These are phyloP conservation scores for Tenthredo distinguenda DNA, from an alignment of 2,888 invertebrate species.

Conservation along the genomic window DNA sequence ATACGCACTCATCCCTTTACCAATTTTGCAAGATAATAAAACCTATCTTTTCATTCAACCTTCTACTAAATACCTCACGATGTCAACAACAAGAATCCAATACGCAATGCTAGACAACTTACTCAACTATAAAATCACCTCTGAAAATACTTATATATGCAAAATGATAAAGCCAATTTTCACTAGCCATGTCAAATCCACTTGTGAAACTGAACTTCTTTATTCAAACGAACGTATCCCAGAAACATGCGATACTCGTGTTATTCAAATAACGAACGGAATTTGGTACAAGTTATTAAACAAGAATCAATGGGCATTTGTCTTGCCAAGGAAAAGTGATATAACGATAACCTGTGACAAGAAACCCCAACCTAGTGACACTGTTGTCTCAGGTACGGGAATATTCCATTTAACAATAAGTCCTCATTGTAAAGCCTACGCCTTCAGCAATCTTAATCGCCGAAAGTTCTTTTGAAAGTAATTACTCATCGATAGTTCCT, in stretches of 20 bases:
- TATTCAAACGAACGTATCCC: conserved; percentile 17
- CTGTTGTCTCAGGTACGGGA: neutral
- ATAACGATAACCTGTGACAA: neutral
- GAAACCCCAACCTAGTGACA: neutral
- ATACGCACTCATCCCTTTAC: conserved; percentile 35
- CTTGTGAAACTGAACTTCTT: conserved; percentile 50
- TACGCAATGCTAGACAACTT: neutral
- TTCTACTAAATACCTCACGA: conserved; percentile 26
- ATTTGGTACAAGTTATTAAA: neutral
- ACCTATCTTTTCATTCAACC: conserved; percentile 42
- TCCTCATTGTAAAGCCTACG: neutral
- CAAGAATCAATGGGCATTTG: neutral
- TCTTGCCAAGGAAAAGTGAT: no score
- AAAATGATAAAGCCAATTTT: conserved; percentile 31
- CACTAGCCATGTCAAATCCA: conserved; percentile 37
- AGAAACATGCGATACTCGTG: conserved; percentile 8
- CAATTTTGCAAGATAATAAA: neutral
- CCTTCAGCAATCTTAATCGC: conserved; percentile 8
- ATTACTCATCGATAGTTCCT: neutral
- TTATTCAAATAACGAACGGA: conserved; percentile 6
- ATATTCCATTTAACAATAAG: neutral
- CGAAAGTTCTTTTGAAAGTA: conserved; percentile 8
- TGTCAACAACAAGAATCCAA: conserved; percentile 40
- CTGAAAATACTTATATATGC: neutral
- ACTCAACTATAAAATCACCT: no score